Evolutionary conservation across 1,140 invertebrate species (phyloP), one percentile per base, ranked within the genome.

Genomic region (Macrobrachium rosenbergii): DNA sequence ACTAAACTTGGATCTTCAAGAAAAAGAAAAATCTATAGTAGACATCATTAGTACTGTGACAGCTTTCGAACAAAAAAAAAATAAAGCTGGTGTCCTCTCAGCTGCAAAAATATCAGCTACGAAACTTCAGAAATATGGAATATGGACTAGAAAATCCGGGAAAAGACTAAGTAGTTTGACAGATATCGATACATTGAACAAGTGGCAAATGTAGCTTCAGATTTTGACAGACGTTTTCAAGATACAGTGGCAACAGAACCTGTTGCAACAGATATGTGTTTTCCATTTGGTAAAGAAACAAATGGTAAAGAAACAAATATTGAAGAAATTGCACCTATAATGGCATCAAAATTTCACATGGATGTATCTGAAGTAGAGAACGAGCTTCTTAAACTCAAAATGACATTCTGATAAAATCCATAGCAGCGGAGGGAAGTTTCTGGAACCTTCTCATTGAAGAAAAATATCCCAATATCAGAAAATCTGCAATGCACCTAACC

Each of bases 221-320:
- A 82, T 67, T 82, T 82, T 82, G 80, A 82, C 62, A 82, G 63
- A 45, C 80, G 63, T 28, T 82, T 82, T 82, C 62, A 37, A 52
- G 52, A 52, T 52, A 52, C 0, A 52, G 7, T 52, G 12, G 8
- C 52, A 52, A 52, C 6, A 52, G 52, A 52, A 52, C 52, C 52
- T 52, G 52, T 52, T 8, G 52, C 12, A 52, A 12, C 12, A 63
- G 1, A 52, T 52, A 8, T 52, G 52, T 8, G 80, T 52, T 52
- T 52, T 52, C 52, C 52, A 52, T 52, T 52, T 52, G 12, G 52
- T 2, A 52, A 52, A 52, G 52, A 12, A 2, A 5, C 52, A 52
- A 52, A 2, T 52, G n/a, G 52, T 2, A 52, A 52, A 52, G 52
- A 12, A 2, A 5, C 52, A 52, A 52, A 2, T 52, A 12, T 52